Percentiles rank a stretch among this genome's conserved stretches.
phyloP scores from a whole-genome alignment of 2,113 vertebrate species.

The Prinia subflava region DNA sequence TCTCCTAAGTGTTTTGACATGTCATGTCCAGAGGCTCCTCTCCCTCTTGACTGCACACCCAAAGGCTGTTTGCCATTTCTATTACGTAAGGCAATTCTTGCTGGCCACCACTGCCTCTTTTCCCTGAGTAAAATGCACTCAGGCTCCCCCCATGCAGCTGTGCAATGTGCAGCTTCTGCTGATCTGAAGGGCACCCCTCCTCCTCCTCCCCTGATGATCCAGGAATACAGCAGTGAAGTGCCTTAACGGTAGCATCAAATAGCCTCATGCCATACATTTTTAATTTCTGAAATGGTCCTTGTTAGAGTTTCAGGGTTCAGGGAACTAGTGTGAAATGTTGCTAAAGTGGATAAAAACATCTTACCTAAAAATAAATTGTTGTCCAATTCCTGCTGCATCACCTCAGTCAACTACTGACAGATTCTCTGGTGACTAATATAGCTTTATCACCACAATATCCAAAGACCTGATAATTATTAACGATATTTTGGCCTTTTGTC shows the following conservation, averaged over 20 bases:
- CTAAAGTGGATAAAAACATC: neutral
- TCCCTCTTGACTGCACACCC: neutral
- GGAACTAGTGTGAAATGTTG: neutral
- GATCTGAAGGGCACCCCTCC: neutral
- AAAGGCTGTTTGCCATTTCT: neutral
- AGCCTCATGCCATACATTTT: constrained; percentile 41
- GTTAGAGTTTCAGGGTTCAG: neutral
- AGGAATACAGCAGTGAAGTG: neutral
- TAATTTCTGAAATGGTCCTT: constrained; percentile 34
- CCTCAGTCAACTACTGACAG: neutral
- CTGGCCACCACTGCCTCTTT: neutral
- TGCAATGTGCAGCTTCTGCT: neutral
- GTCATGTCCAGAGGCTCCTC: neutral
- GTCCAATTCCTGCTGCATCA: neutral
- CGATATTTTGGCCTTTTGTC: neutral
- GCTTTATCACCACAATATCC: neutral
- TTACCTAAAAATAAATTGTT: neutral
- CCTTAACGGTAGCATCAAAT: constrained; percentile 47
- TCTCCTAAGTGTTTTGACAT: neutral
- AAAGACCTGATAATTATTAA: neutral
- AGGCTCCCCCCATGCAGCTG: neutral
- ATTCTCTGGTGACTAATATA: neutral
- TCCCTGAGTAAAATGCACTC: neutral
- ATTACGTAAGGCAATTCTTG: neutral
- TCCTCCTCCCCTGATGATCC: constrained; percentile 8